Evolutionary conservation across 1,140 invertebrate species (phyloP).

Genomic region (Wiebesia pumilae): DNA sequence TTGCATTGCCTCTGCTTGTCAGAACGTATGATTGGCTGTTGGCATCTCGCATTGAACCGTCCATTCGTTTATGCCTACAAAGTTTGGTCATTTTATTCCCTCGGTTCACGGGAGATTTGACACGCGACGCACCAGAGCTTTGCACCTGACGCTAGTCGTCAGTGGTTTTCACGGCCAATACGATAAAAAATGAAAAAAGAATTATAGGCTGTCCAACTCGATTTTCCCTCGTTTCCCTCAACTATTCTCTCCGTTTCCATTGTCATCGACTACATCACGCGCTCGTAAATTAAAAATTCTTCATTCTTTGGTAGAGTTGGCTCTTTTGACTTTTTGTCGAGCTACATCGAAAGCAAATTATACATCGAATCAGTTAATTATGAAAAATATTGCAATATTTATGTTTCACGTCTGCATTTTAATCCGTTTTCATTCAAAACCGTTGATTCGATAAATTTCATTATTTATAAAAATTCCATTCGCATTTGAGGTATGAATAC

Average conservation of each 20-base stretch:
- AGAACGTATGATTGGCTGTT: slow-evolving; percentile 64
- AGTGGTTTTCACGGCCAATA: slow-evolving; percentile 65
- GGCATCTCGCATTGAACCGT: slow-evolving; percentile 53
- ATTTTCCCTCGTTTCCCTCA: slow-evolving; percentile 18
- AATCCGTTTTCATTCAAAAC: no score
- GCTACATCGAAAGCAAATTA: not conserved
- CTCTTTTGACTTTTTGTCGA: not conserved
- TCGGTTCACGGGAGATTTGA: slow-evolving; percentile 66
- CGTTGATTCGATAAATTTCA: no score
- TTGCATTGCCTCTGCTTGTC: slow-evolving; percentile 59
- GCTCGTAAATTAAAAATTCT: slow-evolving; percentile 37
- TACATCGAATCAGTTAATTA: not conserved
- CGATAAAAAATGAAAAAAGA: slow-evolving; percentile 57
- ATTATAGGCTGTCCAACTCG: slow-evolving; percentile 44
- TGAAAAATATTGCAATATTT: not conserved
- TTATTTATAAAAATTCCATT: no score
- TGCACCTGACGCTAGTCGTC: slow-evolving; percentile 69
- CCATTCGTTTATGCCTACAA: slow-evolving; percentile 41
- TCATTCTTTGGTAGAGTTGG: slow-evolving; percentile 17
- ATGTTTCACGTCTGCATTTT: not conserved
- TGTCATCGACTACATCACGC: slow-evolving; percentile 5
- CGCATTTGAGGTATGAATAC: no score
- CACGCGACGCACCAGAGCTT: slow-evolving; percentile 65
- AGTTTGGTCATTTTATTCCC: slow-evolving; percentile 63
- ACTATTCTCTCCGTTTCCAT: slow-evolving; percentile 32